These are phyloP conservation scores for Myxocyprinus asiaticus DNA, from an alignment of 2,113 vertebrate genomes.

Conservation along the genomic window DNA sequence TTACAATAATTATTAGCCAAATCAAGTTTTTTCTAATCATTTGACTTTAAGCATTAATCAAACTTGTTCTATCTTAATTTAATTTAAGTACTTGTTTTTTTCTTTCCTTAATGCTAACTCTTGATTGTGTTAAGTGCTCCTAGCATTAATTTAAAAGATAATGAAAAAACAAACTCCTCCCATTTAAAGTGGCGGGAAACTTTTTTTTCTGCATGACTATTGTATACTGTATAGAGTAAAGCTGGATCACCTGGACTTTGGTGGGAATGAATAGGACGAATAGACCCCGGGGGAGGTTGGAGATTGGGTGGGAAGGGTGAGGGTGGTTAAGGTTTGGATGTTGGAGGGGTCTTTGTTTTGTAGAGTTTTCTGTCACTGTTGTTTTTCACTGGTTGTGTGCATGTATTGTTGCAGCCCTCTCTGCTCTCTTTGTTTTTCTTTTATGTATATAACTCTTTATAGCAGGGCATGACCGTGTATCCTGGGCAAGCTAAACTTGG, in stretches of 20 bases:
- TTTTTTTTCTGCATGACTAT: constrained; percentile 82
- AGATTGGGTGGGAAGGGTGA: constrained; percentile 47
- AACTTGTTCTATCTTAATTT: constrained; percentile 67
- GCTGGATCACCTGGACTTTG: constrained; percentile 78
- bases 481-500: constrained; percentile 56
- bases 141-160: constrained; percentile 85
- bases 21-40: constrained; percentile 66
- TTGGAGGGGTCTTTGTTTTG: constrained; percentile 75
- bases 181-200: constrained; percentile 69
- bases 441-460: constrained; percentile 76
- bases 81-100: constrained; percentile 59
- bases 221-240: constrained; percentile 83
- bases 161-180: constrained; percentile 72
- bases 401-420: constrained; percentile 76
- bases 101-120: constrained; percentile 73
- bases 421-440: constrained; percentile 64
- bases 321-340: constrained; percentile 61
- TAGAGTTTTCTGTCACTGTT: constrained; percentile 74
- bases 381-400: constrained; percentile 78
- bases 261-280: constrained; percentile 64
- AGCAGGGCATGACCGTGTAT: constrained; percentile 69
- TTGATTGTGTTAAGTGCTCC: constrained; percentile 91
- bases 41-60: constrained; percentile 48
- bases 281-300: constrained; percentile 63
- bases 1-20: constrained; percentile 67